phyloP scores from a whole-genome alignment of 2,888 invertebrate species.

The Tryphoninae sp. region DNA sequence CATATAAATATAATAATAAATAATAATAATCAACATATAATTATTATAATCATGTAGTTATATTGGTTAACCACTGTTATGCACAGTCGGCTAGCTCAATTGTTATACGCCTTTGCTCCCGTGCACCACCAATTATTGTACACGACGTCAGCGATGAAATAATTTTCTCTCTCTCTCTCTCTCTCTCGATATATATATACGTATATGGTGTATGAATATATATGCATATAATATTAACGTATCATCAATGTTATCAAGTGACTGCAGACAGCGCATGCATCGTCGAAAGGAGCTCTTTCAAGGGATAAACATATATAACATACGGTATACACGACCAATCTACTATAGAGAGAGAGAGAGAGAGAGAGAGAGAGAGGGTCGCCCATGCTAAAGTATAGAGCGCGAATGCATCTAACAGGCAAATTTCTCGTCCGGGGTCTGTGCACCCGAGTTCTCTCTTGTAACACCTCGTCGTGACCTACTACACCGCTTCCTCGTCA shows the following conservation, averaged over 20 bases:
- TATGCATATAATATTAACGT: background rate
- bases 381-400: conserved; percentile 23
- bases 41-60: background rate
- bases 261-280: background rate
- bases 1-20: background rate
- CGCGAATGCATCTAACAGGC: conserved; percentile 40
- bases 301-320: background rate
- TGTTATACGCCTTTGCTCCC: too few species aligned
- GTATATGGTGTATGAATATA: background rate
- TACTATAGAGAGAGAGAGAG: background rate
- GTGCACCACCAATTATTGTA: too few species aligned
- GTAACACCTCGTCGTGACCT: conserved; percentile 45
- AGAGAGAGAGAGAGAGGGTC: background rate
- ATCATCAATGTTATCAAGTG: background rate
- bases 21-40: too few species aligned
- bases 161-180: too few species aligned
- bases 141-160: too few species aligned
- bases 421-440: conserved; percentile 52
- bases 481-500: conserved; percentile 33
- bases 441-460: conserved; percentile 32
- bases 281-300: too few species aligned
- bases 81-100: too few species aligned
- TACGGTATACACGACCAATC: background rate
- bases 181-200: too few species aligned
- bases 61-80: too few species aligned